Conservation (phyloP, 2,113 vertebrate species). For the Acinonyx jubatus region DNA sequence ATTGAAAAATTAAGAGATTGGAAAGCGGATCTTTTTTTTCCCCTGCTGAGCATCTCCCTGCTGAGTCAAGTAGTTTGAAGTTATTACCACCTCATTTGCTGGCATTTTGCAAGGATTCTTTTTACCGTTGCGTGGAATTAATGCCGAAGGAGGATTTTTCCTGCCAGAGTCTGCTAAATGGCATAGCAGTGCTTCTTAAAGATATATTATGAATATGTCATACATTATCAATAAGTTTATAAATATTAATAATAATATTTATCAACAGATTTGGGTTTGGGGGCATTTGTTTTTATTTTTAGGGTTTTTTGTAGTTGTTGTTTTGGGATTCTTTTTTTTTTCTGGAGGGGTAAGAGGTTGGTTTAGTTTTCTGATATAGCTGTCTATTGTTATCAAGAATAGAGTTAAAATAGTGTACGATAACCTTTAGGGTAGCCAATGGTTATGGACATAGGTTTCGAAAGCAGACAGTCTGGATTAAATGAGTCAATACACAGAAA, state of each 20-base stretch:
- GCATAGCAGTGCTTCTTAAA: slow-evolving; percentile 40
- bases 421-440: background rate
- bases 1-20: background rate
- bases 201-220: background rate
- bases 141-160: slow-evolving; percentile 12
- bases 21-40: background rate
- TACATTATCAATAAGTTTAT: background rate
- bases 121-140: slow-evolving; percentile 34
- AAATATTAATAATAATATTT: background rate
- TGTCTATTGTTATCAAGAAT: background rate
- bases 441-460: background rate
- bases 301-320: background rate
- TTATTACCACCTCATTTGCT: slow-evolving; percentile 58
- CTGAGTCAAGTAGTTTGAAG: slow-evolving; percentile 25
- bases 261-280: background rate
- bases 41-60: background rate
- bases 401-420: background rate
- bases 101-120: slow-evolving; percentile 62
- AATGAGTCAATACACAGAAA: background rate
- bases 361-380: background rate
- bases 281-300: background rate
- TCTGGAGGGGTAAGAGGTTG: background rate
- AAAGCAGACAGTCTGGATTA: background rate
- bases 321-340: background rate
- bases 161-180: slow-evolving; percentile 30